Evolutionary conservation across 1,140 invertebrate genomes (phyloP).

Genomic region (Panagrolaimus sp.): DNA sequence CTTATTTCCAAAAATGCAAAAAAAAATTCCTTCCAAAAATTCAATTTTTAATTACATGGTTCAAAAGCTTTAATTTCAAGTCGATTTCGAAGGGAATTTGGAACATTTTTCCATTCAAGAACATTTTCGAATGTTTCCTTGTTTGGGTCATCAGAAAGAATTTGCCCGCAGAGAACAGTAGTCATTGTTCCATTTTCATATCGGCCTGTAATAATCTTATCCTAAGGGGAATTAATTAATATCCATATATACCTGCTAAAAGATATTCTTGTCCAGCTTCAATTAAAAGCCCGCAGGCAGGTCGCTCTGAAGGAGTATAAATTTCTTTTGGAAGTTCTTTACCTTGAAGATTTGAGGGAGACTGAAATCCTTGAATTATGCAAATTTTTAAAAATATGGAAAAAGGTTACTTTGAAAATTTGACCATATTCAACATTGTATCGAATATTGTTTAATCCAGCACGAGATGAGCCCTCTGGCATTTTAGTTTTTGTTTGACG

Average conservation of each 20-base stretch:
- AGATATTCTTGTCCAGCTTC: conserved; percentile 44
- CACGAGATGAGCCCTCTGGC: conserved; percentile 28
- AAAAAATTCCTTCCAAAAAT: not conserved
- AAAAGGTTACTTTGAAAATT: conserved; percentile 33
- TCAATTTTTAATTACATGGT: not conserved
- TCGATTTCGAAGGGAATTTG: conserved; percentile 22
- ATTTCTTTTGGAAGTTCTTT: conserved; percentile 35
- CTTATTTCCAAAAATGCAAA: too few species aligned
- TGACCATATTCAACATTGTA: conserved; percentile 35
- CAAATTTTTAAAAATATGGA: conserved; percentile 3
- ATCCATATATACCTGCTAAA: conserved; percentile 36
- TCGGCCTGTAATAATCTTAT: too few species aligned
- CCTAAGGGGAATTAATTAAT: conserved; percentile 37
- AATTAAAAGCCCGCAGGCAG: conserved; percentile 38
- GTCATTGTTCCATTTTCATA: conserved; percentile 26
- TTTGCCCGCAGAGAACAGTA: conserved; percentile 42
- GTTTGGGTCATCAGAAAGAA: conserved; percentile 35
- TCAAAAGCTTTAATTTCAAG: conserved; percentile 21
- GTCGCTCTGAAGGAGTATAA: conserved; percentile 40
- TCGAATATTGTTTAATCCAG: conserved; percentile 40
- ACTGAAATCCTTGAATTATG: not conserved
- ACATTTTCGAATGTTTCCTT: conserved; percentile 35
- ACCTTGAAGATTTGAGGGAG: not conserved
- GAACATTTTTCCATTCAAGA: conserved; percentile 39
- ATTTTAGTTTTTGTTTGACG: conserved; percentile 36